A percentile compares a stretch with the other conserved stretches of the same genome.
Conservation (phyloP, 30 jellyfish, hydroid and myxozoan genomes). For the Morbakka virulenta region DNA sequence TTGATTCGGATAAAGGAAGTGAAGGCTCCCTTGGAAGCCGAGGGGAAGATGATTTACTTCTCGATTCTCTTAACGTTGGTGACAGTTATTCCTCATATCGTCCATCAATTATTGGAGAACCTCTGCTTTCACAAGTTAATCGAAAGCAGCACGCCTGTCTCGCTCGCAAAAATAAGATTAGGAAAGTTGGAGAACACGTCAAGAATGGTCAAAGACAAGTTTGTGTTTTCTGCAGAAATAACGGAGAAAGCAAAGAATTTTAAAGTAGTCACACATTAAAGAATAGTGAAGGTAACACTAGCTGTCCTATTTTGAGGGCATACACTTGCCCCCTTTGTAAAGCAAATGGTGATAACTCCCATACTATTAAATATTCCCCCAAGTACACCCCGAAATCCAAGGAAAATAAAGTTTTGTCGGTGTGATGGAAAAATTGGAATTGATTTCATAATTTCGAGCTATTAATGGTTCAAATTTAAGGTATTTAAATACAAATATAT, state of each 20-base stretch:
- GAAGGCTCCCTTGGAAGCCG: slow-evolving; percentile 83
- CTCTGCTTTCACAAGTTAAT: slow-evolving; percentile 35
- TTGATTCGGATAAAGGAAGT: slow-evolving; percentile 85
- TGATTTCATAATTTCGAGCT: neutral
- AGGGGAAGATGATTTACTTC: slow-evolving; percentile 62
- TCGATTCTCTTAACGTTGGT: slow-evolving; percentile 49
- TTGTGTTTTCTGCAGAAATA: slow-evolving; percentile 95
- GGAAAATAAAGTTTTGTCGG: slow-evolving; percentile 29
- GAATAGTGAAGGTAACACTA: slow-evolving; percentile 93
- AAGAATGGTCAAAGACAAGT: slow-evolving; percentile 71
- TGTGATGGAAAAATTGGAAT: neutral
- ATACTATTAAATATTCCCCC: slow-evolving; percentile 96
- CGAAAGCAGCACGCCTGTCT: neutral
- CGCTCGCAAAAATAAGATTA: slow-evolving; percentile 25
- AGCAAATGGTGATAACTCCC: slow-evolving; percentile 93
- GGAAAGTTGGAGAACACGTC: slow-evolving; percentile 44
- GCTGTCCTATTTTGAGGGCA: slow-evolving; percentile 97
- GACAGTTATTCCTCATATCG: slow-evolving; percentile 29
- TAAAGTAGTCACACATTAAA: slow-evolving; percentile 94
- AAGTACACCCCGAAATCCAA: slow-evolving; percentile 97
- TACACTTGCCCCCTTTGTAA: slow-evolving; percentile 99
- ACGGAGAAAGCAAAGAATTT: slow-evolving; percentile 94
- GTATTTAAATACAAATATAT: neutral
- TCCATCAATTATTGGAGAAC: slow-evolving; percentile 68
- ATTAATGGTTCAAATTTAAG: neutral